These are phyloP conservation scores for Pyrochroa serraticornis DNA, from an alignment of 2,888 invertebrate species.

Conservation along the genomic window DNA sequence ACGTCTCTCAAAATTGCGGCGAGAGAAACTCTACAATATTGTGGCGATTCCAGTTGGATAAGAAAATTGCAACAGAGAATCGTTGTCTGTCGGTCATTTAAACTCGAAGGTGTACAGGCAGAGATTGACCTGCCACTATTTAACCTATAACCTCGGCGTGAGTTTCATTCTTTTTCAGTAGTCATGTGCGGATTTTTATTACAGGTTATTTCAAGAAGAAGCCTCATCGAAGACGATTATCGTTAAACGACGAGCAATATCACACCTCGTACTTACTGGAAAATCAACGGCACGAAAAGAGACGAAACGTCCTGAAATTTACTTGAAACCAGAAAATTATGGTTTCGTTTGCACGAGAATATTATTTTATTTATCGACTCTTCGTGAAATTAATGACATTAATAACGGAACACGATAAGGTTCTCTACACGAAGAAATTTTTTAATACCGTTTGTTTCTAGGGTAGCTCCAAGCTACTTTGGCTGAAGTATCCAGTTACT, in stretches of 20 bases:
- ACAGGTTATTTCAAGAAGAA: too few relatives aligned
- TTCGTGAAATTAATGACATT: too few relatives aligned
- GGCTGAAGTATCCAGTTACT: too few relatives aligned
- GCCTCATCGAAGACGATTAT: too few relatives aligned
- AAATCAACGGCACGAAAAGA: neutral
- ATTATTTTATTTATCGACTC: too few relatives aligned
- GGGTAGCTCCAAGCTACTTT: too few relatives aligned
- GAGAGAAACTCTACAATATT: slow-evolving; percentile 22
- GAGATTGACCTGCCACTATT: slow-evolving; percentile 31
- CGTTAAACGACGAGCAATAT: too few relatives aligned
- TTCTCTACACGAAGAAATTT: too few relatives aligned
- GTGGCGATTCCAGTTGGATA: slow-evolving; percentile 21
- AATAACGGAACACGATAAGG: too few relatives aligned
- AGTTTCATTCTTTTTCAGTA: slow-evolving; percentile 29
- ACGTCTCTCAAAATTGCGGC: slow-evolving; percentile 24
- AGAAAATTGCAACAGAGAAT: slow-evolving; percentile 27
- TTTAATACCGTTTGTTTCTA: too few relatives aligned
- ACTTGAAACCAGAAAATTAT: too few relatives aligned
- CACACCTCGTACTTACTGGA: neutral
- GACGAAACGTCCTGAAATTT: neutral
- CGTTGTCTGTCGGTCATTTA: slow-evolving; percentile 27
- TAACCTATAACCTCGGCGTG: slow-evolving; percentile 33
- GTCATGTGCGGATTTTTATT: slow-evolving; percentile 24
- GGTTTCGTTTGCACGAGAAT: too few relatives aligned
- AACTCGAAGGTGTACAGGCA: slow-evolving; percentile 25